Percentiles rank a stretch among this genome's conserved stretches.
Evolutionary conservation across 2,888 invertebrate genomes (phyloP).

Genomic region (Acrobeloides nanus): DNA sequence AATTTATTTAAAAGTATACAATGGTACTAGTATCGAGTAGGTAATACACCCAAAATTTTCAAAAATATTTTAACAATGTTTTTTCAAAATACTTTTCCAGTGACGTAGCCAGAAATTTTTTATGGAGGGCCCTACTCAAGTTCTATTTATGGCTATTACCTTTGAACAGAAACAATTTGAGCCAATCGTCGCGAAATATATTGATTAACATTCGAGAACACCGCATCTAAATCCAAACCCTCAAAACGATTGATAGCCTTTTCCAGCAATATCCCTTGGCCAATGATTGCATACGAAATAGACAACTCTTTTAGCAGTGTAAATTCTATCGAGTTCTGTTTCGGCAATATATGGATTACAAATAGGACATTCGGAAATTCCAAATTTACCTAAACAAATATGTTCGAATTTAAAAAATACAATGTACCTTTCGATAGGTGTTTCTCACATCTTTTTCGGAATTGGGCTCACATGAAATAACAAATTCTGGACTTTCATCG

Average conservation of each 20-base stretch:
- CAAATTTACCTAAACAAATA: slow-evolving; percentile 13
- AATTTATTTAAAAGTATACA: too few relatives aligned
- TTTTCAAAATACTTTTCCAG: too few relatives aligned
- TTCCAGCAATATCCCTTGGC: slow-evolving; percentile 45
- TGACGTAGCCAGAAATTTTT: too few relatives aligned
- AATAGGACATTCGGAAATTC: slow-evolving; percentile 31
- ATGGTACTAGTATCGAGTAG: too few relatives aligned
- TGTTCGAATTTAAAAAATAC: slow-evolving; percentile 14
- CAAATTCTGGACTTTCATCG: slow-evolving; percentile 8
- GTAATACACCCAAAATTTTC: too few relatives aligned
- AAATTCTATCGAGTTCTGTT: slow-evolving; percentile 35
- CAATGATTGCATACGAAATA: slow-evolving; percentile 30
- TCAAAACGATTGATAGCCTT: slow-evolving; percentile 33
- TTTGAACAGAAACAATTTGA: slow-evolving; percentile 23
- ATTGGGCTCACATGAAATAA: slow-evolving; percentile 12
- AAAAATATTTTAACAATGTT: too few relatives aligned
- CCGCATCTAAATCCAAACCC: slow-evolving; percentile 19
- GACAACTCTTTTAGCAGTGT: slow-evolving; percentile 36
- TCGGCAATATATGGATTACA: slow-evolving; percentile 44
- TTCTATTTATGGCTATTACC: too few relatives aligned
- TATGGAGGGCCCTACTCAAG: too few relatives aligned
- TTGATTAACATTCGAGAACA: slow-evolving; percentile 36
- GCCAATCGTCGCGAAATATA: slow-evolving; percentile 27
- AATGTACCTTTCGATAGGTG: slow-evolving; percentile 10
- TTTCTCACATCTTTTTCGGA: slow-evolving; percentile 6